Evolutionary conservation across 2,113 vertebrate species (phyloP), one percentile per base, ranked within the genome.

Genomic region (Raphicerus campestris): DNA sequence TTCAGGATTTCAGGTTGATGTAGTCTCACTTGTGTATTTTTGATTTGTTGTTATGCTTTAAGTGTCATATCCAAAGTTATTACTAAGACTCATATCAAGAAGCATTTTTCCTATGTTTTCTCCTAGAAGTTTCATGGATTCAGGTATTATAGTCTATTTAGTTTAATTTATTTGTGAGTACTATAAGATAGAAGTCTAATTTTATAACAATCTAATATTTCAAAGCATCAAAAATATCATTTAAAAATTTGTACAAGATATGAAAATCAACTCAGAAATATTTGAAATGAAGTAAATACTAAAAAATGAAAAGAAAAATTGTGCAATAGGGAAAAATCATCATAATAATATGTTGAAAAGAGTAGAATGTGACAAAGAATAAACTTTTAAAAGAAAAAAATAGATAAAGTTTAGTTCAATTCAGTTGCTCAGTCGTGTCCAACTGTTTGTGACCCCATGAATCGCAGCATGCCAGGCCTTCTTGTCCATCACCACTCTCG

Each of bases 401-500:
- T 70, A 70, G 16, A n/a, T n/a, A n/a, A 63, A n/a, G 3, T 19
- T 66, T 2, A 20, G 63, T 70, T 70, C 63, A 35, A 1, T 70
- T 20, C 63, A 70, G 63, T 70, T 2, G 7, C 63, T 35, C 32
- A 66, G 32, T 66, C 4, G 0, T 70, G 17, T 70, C n/a, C 17
- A 10, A 20, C 9, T 70, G 17, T 70, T 70, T 35, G n/a, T 2
- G 17, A 70, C 9, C n/a, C 63, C 9, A 35, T 35, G 63, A n/a
- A 35, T 10, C 1, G 0, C n/a, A 70, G n/a, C 17, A 35, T 4
- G 2, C 4, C 32, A 35, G 30, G 63, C n/a, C n/a, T 20, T 17
- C 63, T 16, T 66, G 63, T 70, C 63, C n/a, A 70, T 35, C n/a
- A 70, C n/a, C n/a, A 70, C 19, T 70, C 19, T 17, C 0, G 0